Conservation (phyloP, 1,140 invertebrate species). For the Hesperophylax magnus region DNA sequence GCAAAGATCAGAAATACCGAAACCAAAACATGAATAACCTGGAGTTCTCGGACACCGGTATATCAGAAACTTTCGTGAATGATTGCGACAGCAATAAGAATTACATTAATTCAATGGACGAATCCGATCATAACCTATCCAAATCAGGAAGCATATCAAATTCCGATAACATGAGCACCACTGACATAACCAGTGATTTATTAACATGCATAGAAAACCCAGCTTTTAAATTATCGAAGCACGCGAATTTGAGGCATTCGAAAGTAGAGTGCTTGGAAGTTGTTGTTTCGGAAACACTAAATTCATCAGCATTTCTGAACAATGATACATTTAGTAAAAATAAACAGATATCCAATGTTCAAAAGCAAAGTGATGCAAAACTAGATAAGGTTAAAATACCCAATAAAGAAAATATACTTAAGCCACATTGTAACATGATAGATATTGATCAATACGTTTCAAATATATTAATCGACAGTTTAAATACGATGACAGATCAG, state of each 20-base stretch:
- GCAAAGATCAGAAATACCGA: conserved; percentile 1
- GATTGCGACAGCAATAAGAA: conserved; percentile 52
- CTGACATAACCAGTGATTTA: conserved; percentile 47
- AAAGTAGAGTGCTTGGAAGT: conserved; percentile 64
- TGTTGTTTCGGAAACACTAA: conserved; percentile 67
- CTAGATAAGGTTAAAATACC: conserved; percentile 20
- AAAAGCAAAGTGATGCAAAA: conserved; percentile 35
- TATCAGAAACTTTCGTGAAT: conserved; percentile 53
- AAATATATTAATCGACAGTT: conserved; percentile 68
- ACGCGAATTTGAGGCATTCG: conserved; percentile 18
- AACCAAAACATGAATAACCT: conserved; percentile 5
- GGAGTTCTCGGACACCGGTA: conserved; percentile 54
- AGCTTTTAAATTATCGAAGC: not conserved
- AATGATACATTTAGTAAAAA: conserved; percentile 34
- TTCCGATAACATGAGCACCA: conserved; percentile 46
- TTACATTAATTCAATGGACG: conserved; percentile 29
- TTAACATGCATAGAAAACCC: conserved; percentile 53
- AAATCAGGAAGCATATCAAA: conserved; percentile 44
- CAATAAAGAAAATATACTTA: conserved; percentile 38
- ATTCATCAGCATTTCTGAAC: conserved; percentile 54
- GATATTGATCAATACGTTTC: conserved; percentile 69
- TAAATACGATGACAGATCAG: conserved; percentile 67
- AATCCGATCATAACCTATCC: conserved; percentile 35
- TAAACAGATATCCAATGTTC: conserved; percentile 7
- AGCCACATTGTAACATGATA: conserved; percentile 50